These are phyloP conservation scores for Apostichopus parvimensis DNA, from an alignment of 35 echinoderm and acorn worm genomes.

Conservation along the genomic window DNA sequence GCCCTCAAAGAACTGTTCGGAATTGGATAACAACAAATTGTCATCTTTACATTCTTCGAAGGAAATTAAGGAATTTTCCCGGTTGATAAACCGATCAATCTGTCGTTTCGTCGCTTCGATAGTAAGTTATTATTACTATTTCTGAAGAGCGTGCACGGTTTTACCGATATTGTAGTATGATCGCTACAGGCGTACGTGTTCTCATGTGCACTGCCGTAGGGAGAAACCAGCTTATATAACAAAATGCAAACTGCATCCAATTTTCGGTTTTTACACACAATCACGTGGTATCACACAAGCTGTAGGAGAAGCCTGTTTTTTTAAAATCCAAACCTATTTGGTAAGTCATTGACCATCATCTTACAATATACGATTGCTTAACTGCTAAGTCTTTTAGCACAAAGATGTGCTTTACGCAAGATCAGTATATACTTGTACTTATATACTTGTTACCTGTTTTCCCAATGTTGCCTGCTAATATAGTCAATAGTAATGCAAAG, in stretches of 20 bases:
- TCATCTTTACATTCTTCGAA: slow-evolving; percentile 23
- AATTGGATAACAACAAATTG: slow-evolving; percentile 40
- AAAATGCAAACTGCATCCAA: slow-evolving; percentile 12
- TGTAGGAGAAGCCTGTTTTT: no score
- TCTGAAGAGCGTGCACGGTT: slow-evolving; percentile 20
- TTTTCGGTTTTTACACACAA: no score
- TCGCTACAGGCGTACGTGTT: slow-evolving; percentile 25
- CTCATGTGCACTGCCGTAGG: not conserved
- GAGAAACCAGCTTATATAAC: not conserved
- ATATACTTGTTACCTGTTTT: no score
- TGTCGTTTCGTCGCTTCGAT: not conserved
- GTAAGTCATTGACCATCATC: no score
- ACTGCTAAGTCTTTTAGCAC: no score
- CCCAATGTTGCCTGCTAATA: no score
- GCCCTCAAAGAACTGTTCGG: not conserved
- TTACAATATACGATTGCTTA: no score
- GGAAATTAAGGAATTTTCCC: slow-evolving; percentile 12
- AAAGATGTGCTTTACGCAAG: no score
- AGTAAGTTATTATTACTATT: slow-evolving; percentile 3
- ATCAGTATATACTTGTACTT: no score
- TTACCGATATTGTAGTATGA: not conserved
- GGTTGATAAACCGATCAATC: slow-evolving; percentile 35
- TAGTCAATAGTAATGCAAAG: no score
- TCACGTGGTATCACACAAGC: no score
- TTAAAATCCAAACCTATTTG: no score